Evolutionary conservation across 92 coral and sea anemone species (phyloP), one percentile per base, ranked within the genome.

Genomic region (Muricea muricata): DNA sequence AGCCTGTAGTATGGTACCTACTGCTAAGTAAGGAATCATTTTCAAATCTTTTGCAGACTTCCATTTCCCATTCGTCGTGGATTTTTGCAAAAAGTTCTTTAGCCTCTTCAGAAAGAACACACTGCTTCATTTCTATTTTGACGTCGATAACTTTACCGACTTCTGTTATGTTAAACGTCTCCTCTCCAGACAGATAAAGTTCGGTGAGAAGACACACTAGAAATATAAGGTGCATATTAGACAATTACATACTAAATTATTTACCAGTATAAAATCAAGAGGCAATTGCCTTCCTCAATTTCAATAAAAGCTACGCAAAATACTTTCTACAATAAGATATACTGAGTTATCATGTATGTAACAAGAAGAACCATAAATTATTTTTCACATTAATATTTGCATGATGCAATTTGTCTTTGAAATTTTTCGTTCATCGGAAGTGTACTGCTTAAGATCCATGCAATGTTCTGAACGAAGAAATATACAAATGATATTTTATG

Each of bases 41-140:
- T 4, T 37, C 42, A 37, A 37, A 37, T 37, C 42, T 37, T 37
- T 37, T 37, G 42, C 42, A 37, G 42, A 37, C 42, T 4, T 55
- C 20, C 46, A 81, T 34, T 81, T 81, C 85, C 85, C 85, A 81
- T 6, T 67, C 78, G 32, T 81, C 63, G 57, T 83, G 80, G 48
- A 84, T 74, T 84, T 84, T 11, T 48, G 56, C 73, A 56, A 71
- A 84, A 21, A 28, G 31, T 25, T 55, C 21, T 50, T 21, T 52
- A 29, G 83, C 87, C 32, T 73, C 79, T 69, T 58, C 63, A 6
- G 81, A 25, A 9, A 70, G 46, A 11, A 29, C 17, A 30, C 7
- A 31, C 41, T 34, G 34, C 33, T 9, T 33, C 21, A 37, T 57
- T 42, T 83, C 52, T 7, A 83, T 82, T 66, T 67, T 34, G 17